Evolutionary conservation across 2,888 invertebrate species (phyloP).

Genomic region (Thysanoteuthis rhombus): DNA sequence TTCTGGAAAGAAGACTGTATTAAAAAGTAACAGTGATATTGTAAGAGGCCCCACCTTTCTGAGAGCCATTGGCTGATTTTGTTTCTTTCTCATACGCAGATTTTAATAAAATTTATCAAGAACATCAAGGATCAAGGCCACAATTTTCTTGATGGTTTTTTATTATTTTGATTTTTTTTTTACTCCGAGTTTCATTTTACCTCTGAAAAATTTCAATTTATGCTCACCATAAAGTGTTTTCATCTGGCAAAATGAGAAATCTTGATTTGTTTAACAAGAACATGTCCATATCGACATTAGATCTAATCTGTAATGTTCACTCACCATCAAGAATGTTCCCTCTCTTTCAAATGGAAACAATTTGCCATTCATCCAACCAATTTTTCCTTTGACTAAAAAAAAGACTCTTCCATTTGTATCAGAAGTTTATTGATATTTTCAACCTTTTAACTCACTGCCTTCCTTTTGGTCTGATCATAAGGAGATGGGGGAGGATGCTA

Average conservation of each 20-base stretch:
- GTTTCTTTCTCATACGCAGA: background rate
- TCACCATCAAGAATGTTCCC: background rate
- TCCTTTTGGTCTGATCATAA: too few species aligned
- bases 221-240: background rate
- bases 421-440: background rate
- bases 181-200: background rate
- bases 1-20: background rate
- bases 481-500: too few species aligned
- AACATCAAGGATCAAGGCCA: background rate
- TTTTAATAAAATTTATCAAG: background rate
- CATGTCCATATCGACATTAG: background rate
- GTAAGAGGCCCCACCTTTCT: background rate
- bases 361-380: background rate
- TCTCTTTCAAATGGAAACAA: background rate
- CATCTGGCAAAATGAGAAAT: background rate
- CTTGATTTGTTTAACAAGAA: background rate
- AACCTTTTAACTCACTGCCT: background rate
- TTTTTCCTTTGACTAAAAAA: background rate
- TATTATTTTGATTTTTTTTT: background rate
- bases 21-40: background rate
- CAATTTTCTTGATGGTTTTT: background rate
- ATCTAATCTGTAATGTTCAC: background rate
- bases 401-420: too few species aligned
- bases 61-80: background rate
- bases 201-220: background rate